Base-by-base conservation (phyloP, 2,888 invertebrate genomes). In the Erannis defoliaria region DNA sequence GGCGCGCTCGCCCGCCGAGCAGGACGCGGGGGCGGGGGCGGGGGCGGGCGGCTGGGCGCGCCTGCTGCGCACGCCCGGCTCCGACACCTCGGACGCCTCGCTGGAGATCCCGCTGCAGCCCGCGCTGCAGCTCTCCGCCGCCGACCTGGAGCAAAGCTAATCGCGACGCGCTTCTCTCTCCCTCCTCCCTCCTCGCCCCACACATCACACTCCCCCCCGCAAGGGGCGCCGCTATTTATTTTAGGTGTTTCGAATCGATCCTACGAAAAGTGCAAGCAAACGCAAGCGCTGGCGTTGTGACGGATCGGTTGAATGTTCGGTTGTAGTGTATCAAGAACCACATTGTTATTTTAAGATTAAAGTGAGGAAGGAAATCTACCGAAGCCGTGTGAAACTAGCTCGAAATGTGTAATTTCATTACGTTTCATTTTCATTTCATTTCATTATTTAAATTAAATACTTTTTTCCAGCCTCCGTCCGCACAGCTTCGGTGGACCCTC, bases 61-160 rank as follows among this genome's bases (percentile, higher is more conserved):
- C 23, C 49, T 21, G 23, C 48, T 33, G 19, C 43, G 43, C 18
- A 86, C 90, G 50, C 88, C 90, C 16, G 80, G 79, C 66, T 88
- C 89, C 1, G 90, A 89, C 71, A 81, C 84, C 2, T 88, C 91
- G 0, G 89, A 89, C 59, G 77, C 84, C 12, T 90, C 92, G 1
- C 81, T 82, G 2, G 93, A 92, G 72, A 89, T 90, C 57, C 89
- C 91, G 3, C 72, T 91, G 45, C 93, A 91, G 72, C 91, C 91
- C 12, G 67, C 78, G 37, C 82, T 91, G 66, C 89, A 89, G 66
- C 78, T 92, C 54, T 85, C 89, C 35, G 84, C 82, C 18, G 81
- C 72, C 49, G 89, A 90, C 55, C 72, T 89, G 53, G 71, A 81
- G 46, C 81, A 80, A 76, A 84, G 86, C 67, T 90, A 89, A 69